Evolutionary conservation across 2,113 vertebrate species (phyloP).

Genomic region (cat (Felis catus)): DNA sequence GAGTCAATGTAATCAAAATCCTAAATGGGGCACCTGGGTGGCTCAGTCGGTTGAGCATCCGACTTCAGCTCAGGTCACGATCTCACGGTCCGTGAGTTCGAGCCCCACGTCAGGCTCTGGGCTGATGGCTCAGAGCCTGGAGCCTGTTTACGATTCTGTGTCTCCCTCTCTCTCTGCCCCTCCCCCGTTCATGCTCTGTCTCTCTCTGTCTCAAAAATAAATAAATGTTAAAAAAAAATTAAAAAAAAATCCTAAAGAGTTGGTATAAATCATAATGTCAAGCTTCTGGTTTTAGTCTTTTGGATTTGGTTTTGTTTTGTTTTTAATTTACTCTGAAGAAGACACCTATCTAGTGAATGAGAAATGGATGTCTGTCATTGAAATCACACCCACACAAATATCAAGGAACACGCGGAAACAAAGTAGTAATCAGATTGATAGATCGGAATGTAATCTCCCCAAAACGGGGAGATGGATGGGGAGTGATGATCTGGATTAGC

Average conservation of each 20-base stretch:
- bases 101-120: no score
- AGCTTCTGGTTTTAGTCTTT: background rate
- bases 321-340: background rate
- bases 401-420: background rate
- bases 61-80: no score
- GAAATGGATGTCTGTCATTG: background rate
- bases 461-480: background rate
- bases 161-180: no score
- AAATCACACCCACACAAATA: background rate
- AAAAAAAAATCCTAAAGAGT: no score
- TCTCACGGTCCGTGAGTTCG: no score
- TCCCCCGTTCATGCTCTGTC: no score
- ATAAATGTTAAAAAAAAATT: no score
- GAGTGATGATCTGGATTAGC: background rate
- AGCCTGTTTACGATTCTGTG: no score
- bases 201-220: no score
- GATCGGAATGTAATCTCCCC: background rate
- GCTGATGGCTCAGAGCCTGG: no score
- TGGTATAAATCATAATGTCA: background rate
- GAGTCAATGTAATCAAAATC: background rate
- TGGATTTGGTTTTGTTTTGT: background rate
- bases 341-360: background rate
- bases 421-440: background rate
- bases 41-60: no score
- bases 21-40: background rate